phyloP scores from a whole-genome alignment of 2,113 vertebrate genomes.

The Larimichthys polyactis region DNA sequence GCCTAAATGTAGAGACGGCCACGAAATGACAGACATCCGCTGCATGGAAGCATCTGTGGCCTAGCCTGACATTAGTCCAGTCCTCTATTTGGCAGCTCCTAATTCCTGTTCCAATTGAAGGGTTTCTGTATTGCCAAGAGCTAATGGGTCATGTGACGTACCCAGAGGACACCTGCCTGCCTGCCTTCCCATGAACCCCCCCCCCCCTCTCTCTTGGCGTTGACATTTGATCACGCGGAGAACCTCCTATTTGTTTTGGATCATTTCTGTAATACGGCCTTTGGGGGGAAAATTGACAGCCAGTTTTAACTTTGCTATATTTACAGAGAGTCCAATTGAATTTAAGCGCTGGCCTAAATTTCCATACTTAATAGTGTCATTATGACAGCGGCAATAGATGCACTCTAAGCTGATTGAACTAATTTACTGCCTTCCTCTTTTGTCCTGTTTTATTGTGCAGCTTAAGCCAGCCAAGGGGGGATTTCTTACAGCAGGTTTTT shows the following conservation, averaged over 20 bases:
- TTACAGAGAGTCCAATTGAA: conserved; percentile 39
- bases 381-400: conserved; percentile 48
- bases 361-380: conserved; percentile 44
- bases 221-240: conserved; percentile 53
- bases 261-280: conserved; percentile 21
- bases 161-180: conserved; percentile 37
- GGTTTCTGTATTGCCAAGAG: conserved; percentile 45
- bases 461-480: conserved; percentile 44
- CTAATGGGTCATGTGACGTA: conserved; percentile 48
- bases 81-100: conserved; percentile 54
- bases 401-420: conserved; percentile 54
- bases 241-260: conserved; percentile 40
- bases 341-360: conserved; percentile 37
- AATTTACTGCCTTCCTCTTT: conserved; percentile 57
- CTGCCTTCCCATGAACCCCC: neutral
- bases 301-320: conserved; percentile 28
- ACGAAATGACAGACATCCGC: conserved; percentile 50
- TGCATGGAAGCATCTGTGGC: conserved; percentile 26
- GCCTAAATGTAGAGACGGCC: conserved; percentile 20
- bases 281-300: conserved; percentile 8
- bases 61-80: conserved; percentile 57
- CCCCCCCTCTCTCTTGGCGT: conserved; percentile 2
- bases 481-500: conserved; percentile 64
- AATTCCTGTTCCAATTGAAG: conserved; percentile 61
- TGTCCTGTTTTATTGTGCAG: conserved; percentile 49